Conservation (phyloP, 2,113 vertebrate genomes). For the Columbina picui region DNA sequence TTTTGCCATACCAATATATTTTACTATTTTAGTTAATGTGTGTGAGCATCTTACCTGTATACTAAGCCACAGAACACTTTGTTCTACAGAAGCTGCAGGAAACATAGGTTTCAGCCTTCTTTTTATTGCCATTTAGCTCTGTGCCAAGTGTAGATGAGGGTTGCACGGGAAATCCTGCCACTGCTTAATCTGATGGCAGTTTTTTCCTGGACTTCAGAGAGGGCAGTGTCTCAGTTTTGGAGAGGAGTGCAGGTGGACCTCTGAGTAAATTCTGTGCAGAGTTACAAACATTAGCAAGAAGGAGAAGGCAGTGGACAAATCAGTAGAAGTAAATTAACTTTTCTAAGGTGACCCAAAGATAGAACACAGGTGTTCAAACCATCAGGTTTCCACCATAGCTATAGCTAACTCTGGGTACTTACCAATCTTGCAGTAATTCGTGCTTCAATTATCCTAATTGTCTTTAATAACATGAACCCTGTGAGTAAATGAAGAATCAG, state of each 20-base stretch:
- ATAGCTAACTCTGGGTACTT: background rate
- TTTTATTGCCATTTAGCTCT: background rate
- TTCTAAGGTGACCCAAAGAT: background rate
- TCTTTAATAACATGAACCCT: background rate
- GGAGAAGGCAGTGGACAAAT: background rate
- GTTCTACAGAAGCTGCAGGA: background rate
- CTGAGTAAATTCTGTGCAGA: background rate
- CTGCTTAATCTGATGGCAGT: background rate
- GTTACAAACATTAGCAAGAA: background rate
- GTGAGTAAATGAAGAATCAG: background rate
- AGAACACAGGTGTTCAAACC: background rate
- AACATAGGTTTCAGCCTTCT: background rate
- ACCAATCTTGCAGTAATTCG: background rate
- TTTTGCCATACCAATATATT: background rate
- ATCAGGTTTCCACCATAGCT: background rate
- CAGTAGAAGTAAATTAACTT: background rate
- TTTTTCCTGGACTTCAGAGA: background rate
- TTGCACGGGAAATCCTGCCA: rapidly evolving
- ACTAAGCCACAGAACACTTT: background rate
- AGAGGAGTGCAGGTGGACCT: background rate
- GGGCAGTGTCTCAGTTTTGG: background rate
- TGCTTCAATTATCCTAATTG: background rate
- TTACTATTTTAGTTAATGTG: background rate
- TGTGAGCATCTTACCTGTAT: background rate
- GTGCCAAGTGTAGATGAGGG: background rate